Evolutionary conservation across 2,797 vertebrate species (phyloP).

Genomic region (Hypotaenidia philippensis): DNA sequence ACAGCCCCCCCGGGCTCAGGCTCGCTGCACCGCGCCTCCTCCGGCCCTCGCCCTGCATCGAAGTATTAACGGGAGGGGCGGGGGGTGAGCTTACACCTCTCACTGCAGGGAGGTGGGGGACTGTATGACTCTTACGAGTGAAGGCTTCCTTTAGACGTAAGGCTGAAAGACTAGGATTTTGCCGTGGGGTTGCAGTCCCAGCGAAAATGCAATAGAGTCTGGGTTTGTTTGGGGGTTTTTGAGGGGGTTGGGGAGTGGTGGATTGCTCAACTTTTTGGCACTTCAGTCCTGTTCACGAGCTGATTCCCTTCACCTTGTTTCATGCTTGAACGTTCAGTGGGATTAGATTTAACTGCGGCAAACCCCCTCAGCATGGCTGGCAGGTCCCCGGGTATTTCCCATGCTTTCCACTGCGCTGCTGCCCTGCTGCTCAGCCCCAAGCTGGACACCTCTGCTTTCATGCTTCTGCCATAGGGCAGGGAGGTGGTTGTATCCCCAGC

Average conservation of each 20-base stretch:
- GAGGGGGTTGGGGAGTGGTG: fast-evolving
- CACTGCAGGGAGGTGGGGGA: neutral
- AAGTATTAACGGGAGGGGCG: neutral
- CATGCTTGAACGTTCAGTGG: neutral
- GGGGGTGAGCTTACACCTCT: too few species aligned
- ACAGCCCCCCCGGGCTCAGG: neutral
- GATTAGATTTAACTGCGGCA: neutral
- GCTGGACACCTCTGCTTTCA: neutral
- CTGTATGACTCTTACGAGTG: too few species aligned
- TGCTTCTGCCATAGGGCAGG: neutral
- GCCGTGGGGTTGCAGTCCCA: fast-evolving
- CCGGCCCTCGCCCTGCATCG: neutral
- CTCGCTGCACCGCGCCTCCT: neutral
- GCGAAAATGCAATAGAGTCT: neutral
- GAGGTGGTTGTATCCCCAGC: neutral
- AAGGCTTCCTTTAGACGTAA: too few species aligned
- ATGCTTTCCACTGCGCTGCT: fast-evolving
- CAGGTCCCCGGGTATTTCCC: fast-evolving
- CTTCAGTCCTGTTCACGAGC: too few species aligned
- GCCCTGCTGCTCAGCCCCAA: neutral
- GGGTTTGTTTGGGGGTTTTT: too few species aligned
- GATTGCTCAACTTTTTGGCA: fast-evolving
- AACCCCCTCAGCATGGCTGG: fast-evolving
- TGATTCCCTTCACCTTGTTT: fast-evolving
- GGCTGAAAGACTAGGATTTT: neutral